Conservation (phyloP, 2,797 vertebrate species). For the Chloroceryle inda region DNA sequence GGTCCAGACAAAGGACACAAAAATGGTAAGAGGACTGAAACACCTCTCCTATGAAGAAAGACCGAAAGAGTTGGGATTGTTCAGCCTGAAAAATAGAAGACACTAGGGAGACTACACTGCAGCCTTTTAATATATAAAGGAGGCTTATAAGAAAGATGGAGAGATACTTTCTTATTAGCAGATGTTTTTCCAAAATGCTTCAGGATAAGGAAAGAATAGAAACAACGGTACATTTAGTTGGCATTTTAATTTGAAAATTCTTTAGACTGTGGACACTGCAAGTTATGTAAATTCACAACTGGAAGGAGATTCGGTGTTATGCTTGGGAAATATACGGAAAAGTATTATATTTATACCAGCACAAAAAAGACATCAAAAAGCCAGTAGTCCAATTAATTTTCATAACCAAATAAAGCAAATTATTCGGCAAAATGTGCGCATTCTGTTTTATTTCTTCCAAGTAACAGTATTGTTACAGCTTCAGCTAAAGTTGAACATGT, state of each 20-base stretch:
- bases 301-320: neutral
- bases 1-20: neutral
- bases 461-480: neutral
- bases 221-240: neutral
- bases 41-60: neutral
- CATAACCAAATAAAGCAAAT: neutral
- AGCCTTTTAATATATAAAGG: neutral
- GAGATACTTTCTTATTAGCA: neutral
- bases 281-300: neutral
- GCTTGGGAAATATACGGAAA: neutral
- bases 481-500: neutral
- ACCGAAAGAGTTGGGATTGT: too few relatives aligned
- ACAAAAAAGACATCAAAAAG: neutral
- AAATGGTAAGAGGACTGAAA: neutral
- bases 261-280: neutral
- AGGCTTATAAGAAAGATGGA: neutral
- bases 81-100: neutral
- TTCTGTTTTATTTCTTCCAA: neutral
- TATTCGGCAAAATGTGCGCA: neutral
- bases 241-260: neutral
- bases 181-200: neutral
- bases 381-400: neutral
- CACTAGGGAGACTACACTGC: fast-evolving
- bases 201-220: neutral
- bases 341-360: neutral